Conservation (phyloP, 2,888 invertebrate genomes). For the Pasiphila rectangulata region DNA sequence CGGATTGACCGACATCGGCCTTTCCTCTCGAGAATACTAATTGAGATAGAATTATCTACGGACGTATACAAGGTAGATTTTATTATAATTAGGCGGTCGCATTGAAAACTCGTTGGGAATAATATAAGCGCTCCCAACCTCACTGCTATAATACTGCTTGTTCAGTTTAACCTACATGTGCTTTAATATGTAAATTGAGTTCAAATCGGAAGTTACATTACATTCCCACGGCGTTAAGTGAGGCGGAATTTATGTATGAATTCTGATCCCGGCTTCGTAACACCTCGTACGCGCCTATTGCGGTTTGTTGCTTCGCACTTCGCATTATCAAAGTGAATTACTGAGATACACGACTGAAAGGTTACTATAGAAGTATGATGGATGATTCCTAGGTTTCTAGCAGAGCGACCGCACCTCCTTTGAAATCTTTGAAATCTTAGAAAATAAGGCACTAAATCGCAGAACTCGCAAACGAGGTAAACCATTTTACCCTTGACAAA, state of each 20-base stretch:
- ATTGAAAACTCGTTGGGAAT: constrained; percentile 22
- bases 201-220: constrained; percentile 31
- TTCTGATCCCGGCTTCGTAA: constrained; percentile 6
- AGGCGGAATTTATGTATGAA: constrained; percentile 20
- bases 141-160: constrained; percentile 18
- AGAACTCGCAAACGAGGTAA: no score
- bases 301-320: constrained; percentile 8
- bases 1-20: constrained; percentile 42
- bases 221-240: constrained; percentile 33
- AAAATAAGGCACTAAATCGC: no score
- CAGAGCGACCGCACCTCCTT: no score
- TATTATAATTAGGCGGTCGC: constrained; percentile 26
- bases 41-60: constrained; percentile 42
- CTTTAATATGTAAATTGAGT: constrained; percentile 29
- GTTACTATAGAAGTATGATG: background rate
- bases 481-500: no score
- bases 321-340: constrained; percentile 11
- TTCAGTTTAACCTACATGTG: constrained; percentile 25
- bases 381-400: constrained; percentile 3
- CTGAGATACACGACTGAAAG: constrained; percentile 4
- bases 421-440: no score
- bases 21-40: constrained; percentile 46
- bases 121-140: constrained; percentile 23
- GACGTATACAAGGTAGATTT: constrained; percentile 20
- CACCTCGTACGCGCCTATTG: constrained; percentile 6